These are phyloP conservation scores for Opisthograptis luteolata DNA, from an alignment of 2,888 invertebrate species.

Conservation along the genomic window DNA sequence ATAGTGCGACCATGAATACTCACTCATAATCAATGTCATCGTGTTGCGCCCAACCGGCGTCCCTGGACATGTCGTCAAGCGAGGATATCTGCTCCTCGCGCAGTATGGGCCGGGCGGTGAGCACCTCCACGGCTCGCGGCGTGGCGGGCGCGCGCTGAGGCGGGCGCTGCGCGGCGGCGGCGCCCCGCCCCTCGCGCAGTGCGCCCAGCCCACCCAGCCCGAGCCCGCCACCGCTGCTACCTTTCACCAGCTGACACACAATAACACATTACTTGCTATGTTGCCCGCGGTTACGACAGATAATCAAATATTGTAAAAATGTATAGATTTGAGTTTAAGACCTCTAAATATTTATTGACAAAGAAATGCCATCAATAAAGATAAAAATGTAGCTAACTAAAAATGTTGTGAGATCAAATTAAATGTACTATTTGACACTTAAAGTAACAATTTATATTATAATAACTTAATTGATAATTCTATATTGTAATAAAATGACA, in stretches of 20 bases:
- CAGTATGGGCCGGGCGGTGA: conserved; percentile 93
- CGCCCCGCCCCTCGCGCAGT: conserved; percentile 58
- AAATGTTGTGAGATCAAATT: too few species aligned
- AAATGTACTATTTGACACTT: too few species aligned
- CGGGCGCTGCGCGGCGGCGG: conserved; percentile 46
- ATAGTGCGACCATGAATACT: too few species aligned
- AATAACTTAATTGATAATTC: too few species aligned
- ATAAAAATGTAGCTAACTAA: too few species aligned
- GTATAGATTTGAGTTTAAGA: too few species aligned
- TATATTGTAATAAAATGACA: too few species aligned
- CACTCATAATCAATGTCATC: conserved; percentile 97
- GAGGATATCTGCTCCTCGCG: conserved; percentile 96
- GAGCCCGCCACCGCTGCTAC: conserved; percentile 74
- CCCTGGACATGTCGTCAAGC: conserved; percentile 95
- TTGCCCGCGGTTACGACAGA: neutral
- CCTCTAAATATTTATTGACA: too few species aligned
- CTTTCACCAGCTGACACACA: conserved; percentile 72
- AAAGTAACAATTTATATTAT: too few species aligned
- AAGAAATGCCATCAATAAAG: too few species aligned
- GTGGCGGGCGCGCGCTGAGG: conserved; percentile 59
- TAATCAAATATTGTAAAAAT: too few species aligned
- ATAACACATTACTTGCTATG: neutral
- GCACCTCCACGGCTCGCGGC: conserved; percentile 85
- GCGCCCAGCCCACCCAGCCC: conserved; percentile 73
- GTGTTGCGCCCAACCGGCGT: conserved; percentile 96